These are phyloP conservation scores for Choristoneura rosaceana DNA, from an alignment of 2,888 invertebrate genomes.

Conservation along the genomic window DNA sequence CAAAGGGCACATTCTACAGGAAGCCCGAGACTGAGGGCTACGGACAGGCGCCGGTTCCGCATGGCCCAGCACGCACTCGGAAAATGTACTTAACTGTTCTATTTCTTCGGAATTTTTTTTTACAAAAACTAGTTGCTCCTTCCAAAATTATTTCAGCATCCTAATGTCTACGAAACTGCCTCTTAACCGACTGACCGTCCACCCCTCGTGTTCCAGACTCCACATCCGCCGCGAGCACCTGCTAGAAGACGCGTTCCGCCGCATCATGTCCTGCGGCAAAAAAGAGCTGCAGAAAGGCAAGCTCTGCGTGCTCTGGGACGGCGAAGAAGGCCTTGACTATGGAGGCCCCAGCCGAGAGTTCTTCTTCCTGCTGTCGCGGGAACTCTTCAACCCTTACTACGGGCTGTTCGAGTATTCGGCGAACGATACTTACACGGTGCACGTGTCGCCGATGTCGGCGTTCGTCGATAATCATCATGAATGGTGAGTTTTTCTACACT, in stretches of 20 bases:
- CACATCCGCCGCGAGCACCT: conserved; percentile 97
- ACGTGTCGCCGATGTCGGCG: conserved; percentile 97
- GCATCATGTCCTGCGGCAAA: conserved; percentile 98
- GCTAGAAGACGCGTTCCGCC: conserved; percentile 97
- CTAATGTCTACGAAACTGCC: no score
- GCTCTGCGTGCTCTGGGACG: conserved; percentile 96
- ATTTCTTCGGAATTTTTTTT: no score
- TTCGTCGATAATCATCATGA: conserved; percentile 99
- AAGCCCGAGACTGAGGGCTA: conserved; percentile 98
- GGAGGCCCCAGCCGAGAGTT: conserved; percentile 99
- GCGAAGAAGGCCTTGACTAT: conserved; percentile 98
- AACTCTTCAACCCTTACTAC: conserved; percentile 99
- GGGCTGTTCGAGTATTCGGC: conserved; percentile 99
- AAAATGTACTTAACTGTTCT: no score
- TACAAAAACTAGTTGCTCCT: no score
- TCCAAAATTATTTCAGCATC: no score
- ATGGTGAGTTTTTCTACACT: conserved; percentile 87
- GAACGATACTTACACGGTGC: conserved; percentile 98
- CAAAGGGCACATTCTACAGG: conserved; percentile 96
- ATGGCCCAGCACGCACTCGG: no score
- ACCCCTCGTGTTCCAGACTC: conserved; percentile 86
- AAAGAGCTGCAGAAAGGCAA: conserved; percentile 98
- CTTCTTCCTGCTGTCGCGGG: conserved; percentile 98
- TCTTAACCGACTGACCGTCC: background rate
- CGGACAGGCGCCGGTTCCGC: conserved; percentile 98